Percentiles rank a stretch among this genome's conserved stretches.
phyloP scores from a whole-genome alignment of 1,140 invertebrate species.

The Polypedilum vanderplanki region DNA sequence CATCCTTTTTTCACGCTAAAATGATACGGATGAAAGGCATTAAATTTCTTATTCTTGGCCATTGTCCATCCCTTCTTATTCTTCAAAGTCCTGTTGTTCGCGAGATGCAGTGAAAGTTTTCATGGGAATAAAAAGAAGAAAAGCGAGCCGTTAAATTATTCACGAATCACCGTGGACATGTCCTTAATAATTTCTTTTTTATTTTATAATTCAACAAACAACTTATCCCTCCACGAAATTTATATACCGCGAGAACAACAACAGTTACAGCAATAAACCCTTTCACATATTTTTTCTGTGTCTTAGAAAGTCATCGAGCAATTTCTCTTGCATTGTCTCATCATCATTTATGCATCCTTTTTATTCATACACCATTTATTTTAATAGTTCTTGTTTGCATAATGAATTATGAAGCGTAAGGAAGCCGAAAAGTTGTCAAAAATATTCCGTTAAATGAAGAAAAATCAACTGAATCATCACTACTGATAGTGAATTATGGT shows the following conservation, averaged over 20 bases:
- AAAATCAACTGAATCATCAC: too few relatives aligned
- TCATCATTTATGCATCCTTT: too few relatives aligned
- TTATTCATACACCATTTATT: background rate
- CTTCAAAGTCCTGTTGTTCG: too few relatives aligned
- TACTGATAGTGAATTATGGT: too few relatives aligned
- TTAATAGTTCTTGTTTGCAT: background rate
- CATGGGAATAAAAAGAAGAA: too few relatives aligned
- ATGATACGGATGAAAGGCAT: background rate
- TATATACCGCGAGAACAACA: background rate
- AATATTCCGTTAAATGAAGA: too few relatives aligned
- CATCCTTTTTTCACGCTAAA: background rate
- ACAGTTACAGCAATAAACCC: too few relatives aligned
- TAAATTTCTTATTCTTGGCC: background rate
- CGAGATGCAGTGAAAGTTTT: too few relatives aligned
- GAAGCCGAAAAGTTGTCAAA: too few relatives aligned
- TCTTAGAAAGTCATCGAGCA: conserved; percentile 7
- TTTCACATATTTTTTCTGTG: background rate
- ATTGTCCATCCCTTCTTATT: background rate
- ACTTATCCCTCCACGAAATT: background rate
- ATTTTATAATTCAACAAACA: background rate
- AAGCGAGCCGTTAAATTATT: background rate
- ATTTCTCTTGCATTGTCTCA: too few relatives aligned
- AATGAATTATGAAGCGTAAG: too few relatives aligned
- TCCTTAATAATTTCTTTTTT: background rate
- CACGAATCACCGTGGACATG: background rate